Evolutionary conservation across 23 tunicate species (phyloP), one percentile per base, ranked within the genome.

Genomic region (Trididemnum miniatum): DNA sequence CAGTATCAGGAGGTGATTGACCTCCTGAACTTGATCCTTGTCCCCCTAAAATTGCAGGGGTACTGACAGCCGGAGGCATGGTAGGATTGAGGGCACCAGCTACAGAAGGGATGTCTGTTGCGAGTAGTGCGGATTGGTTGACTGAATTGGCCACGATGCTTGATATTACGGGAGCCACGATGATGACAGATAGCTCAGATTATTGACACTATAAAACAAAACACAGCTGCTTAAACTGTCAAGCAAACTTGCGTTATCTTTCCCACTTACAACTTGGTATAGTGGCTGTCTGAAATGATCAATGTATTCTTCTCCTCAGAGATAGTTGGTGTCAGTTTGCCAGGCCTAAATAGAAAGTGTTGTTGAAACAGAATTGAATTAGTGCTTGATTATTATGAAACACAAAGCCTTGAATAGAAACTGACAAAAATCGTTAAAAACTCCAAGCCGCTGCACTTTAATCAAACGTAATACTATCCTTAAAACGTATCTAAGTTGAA

Each of bases 1-100:
- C 98, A 40, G 90, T 94, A 51, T 88, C 80, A 33, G 76, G 31
- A 38, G 98, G 98, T 31, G 98, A 93, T 35, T 91, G 98, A 35
- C 98, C 94, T 25, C 83, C 89, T 33, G 94, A 88, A 52, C 85
- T 92, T 27, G 97, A 91, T 34, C 87, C 84, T 35, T 82, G 90
- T 30, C 90, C 90, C 31, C 80, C 90, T 82, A 86, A 59, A 29
- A 86, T 60, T 25, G 82, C 90, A 34, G 90, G 90, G 72, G 84
- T 79, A 29, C 77, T 65, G 29, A 86, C 79, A 40, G 87, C 89
- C 31, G 97, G 87, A 24, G 97, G 97, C 38, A 91, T 86, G 38
- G 84, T 71, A 87, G 75, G 84, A 31, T 72, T 51, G 66, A 91
- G 86, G 18, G 87, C 76, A 24, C 77, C 80, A 34, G 86, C 24